Evolutionary conservation across 2,888 invertebrate genomes (phyloP).

Genomic region (Phania funesta): DNA sequence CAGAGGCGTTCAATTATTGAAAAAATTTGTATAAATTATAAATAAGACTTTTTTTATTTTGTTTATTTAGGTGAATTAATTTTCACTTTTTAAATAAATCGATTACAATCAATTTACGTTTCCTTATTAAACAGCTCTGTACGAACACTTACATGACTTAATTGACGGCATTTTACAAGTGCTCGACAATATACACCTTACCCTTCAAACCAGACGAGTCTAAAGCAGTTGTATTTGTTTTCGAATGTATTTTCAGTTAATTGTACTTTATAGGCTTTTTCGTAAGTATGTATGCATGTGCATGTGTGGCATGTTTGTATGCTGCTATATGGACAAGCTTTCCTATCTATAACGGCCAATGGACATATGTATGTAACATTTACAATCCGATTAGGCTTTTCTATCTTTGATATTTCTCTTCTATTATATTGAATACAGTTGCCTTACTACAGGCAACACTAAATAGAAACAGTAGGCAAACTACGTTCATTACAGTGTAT

Average conservation of each 20-base stretch:
- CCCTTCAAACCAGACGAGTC: background rate
- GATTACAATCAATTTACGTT: slow-evolving; percentile 64
- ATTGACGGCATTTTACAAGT: slow-evolving; percentile 19
- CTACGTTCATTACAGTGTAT: slow-evolving; percentile 16
- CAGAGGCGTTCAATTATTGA: too few relatives aligned
- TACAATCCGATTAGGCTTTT: slow-evolving; percentile 60
- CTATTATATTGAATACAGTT: background rate
- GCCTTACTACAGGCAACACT: slow-evolving; percentile 32
- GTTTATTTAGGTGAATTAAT: background rate
- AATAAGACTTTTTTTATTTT: too few relatives aligned
- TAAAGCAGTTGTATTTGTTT: background rate
- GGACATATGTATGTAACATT: slow-evolving; percentile 33
- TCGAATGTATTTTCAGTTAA: slow-evolving; percentile 30
- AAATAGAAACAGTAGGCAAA: background rate
- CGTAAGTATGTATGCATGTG: background rate
- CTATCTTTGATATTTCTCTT: slow-evolving; percentile 1
- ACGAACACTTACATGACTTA: background rate
- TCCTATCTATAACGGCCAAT: background rate
- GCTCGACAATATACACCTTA: background rate
- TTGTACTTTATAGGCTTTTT: slow-evolving; percentile 40
- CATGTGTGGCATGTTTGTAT: background rate
- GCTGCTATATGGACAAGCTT: background rate
- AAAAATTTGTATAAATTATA: too few relatives aligned
- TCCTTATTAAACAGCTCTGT: slow-evolving; percentile 57
- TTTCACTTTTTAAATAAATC: slow-evolving; percentile 62